Evolutionary conservation across 2,888 invertebrate genomes (phyloP).

Genomic region (Dioctria rufipes): DNA sequence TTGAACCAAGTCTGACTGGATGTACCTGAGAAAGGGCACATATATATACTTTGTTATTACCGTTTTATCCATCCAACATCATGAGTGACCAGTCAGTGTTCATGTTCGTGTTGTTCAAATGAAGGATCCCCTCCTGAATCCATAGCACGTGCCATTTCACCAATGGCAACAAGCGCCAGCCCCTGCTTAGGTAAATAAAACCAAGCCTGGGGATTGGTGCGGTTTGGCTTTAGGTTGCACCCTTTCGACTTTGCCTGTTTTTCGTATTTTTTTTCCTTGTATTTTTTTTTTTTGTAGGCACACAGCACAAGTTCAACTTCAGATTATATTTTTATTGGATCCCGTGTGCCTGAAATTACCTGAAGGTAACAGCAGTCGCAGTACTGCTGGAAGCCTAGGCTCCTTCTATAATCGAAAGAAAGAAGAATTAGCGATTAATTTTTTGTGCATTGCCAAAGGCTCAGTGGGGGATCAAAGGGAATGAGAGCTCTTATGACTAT

Average conservation of each 20-base stretch:
- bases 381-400: neutral
- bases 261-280: neutral
- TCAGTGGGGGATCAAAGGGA: constrained; percentile 6
- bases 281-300: constrained; percentile 11
- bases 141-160: constrained; percentile 55
- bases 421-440: constrained; percentile 21
- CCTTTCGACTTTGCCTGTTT: constrained; percentile 19
- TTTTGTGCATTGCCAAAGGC: constrained; percentile 1
- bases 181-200: constrained; percentile 52
- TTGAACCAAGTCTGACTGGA: constrained; percentile 21
- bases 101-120: neutral
- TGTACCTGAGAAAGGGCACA: neutral
- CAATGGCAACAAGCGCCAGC: constrained; percentile 55
- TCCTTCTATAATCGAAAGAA: neutral
- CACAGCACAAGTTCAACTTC: constrained; percentile 12
- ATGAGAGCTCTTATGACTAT: neutral
- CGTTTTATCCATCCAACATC: too few relatives aligned
- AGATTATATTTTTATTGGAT: constrained; percentile 9
- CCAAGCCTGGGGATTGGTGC: constrained; percentile 42
- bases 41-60: neutral
- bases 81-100: too few relatives aligned
- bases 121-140: constrained; percentile 52
- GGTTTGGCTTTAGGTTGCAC: constrained; percentile 17
- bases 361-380: neutral
- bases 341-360: neutral